Percentiles rank a stretch among this genome's conserved stretches.
These are phyloP conservation scores for Alsophila aescularia DNA, from an alignment of 2,888 invertebrate genomes.

Conservation along the genomic window DNA sequence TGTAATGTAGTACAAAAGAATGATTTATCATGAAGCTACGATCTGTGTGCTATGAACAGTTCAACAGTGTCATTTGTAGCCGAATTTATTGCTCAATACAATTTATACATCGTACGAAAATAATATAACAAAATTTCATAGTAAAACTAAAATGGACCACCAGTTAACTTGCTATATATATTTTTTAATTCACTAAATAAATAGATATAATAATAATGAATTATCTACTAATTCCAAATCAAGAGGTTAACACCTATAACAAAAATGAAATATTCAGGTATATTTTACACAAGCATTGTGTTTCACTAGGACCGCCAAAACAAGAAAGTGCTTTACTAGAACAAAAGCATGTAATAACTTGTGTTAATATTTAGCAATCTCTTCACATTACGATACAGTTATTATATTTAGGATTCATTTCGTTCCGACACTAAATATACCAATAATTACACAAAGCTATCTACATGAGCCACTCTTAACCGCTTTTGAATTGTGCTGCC, in stretches of 20 bases:
- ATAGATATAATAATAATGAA: slow-evolving; percentile 78
- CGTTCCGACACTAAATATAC: slow-evolving; percentile 80
- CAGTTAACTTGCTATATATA: slow-evolving; percentile 38
- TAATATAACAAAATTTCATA: slow-evolving; percentile 28
- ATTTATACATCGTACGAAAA: slow-evolving; percentile 9
- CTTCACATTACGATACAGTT: slow-evolving; percentile 60
- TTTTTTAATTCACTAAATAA: slow-evolving; percentile 66
- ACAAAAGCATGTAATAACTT: slow-evolving; percentile 58
- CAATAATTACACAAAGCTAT: slow-evolving; percentile 84
- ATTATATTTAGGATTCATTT: slow-evolving; percentile 57
- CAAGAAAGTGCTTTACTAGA: slow-evolving; percentile 61
- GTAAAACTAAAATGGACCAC: slow-evolving; percentile 40
- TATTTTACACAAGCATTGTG: slow-evolving; percentile 59
- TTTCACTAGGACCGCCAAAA: slow-evolving; percentile 66
- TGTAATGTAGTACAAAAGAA: slow-evolving; percentile 58
- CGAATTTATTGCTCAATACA: slow-evolving; percentile 41
- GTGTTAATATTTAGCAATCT: slow-evolving; percentile 55
- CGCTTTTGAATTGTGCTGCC: slow-evolving; percentile 57
- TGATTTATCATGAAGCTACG: slow-evolving; percentile 58
- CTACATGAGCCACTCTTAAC: slow-evolving; percentile 80
- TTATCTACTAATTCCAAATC: slow-evolving; percentile 70
- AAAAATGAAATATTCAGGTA: slow-evolving; percentile 59
- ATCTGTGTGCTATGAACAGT: slow-evolving; percentile 59
- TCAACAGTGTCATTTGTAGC: slow-evolving; percentile 9
- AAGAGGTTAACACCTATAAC: slow-evolving; percentile 48